phyloP scores from a whole-genome alignment of 2,797 vertebrate species.

The Psittacula echo region DNA sequence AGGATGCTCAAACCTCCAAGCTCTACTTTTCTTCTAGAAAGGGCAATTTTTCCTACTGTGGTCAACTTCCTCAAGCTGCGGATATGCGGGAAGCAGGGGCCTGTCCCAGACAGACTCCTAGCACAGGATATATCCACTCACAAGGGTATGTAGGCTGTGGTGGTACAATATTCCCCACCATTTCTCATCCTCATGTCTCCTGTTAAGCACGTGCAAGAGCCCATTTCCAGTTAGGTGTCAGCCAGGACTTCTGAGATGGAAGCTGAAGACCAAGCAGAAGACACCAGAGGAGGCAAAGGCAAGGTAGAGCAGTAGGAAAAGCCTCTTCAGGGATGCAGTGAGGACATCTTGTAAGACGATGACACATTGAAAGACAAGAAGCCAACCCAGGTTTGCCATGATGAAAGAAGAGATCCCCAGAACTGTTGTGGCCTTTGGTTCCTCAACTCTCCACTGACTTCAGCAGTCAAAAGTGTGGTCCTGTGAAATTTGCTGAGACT shows the following conservation, averaged over 20 bases:
- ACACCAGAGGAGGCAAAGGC: background rate
- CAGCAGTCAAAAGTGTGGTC: background rate
- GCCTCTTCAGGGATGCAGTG: background rate
- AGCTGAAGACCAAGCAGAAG: background rate
- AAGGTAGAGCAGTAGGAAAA: background rate
- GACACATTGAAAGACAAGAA: accelerated
- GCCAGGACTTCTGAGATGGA: background rate
- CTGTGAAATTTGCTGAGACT: background rate
- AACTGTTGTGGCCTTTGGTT: accelerated
- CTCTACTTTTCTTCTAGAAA: background rate
- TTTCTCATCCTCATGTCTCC: background rate
- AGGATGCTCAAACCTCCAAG: background rate
- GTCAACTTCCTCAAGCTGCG: background rate
- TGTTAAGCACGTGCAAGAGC: background rate
- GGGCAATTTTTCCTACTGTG: background rate
- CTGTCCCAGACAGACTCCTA: background rate
- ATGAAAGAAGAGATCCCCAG: background rate
- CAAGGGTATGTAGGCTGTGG: background rate
- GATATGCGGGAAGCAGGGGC: background rate
- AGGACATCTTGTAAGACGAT: background rate
- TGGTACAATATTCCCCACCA: background rate
- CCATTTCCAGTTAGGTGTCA: background rate
- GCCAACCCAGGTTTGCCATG: background rate
- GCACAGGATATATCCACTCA: background rate
- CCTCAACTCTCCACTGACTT: background rate